Evolutionary conservation across 2,888 invertebrate genomes (phyloP).

Genomic region (Tiliacea citrago): DNA sequence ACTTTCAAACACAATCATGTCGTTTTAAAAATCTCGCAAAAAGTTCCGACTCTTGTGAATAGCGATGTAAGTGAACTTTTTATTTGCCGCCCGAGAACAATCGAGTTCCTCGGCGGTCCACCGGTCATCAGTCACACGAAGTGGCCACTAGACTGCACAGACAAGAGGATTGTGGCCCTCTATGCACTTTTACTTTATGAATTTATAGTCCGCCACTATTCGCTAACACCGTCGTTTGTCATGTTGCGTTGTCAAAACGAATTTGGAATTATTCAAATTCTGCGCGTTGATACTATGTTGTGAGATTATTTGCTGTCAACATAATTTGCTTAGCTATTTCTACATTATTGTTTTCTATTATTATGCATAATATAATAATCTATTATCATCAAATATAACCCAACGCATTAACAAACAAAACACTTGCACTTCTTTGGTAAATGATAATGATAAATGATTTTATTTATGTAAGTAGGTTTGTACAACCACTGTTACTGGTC

Average conservation of each 20-base stretch:
- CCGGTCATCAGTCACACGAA: slow-evolving; percentile 79
- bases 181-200: slow-evolving; percentile 82
- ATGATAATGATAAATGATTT: too few species aligned
- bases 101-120: slow-evolving; percentile 72
- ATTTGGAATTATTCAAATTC: slow-evolving; percentile 54
- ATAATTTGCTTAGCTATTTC: slow-evolving; percentile 3
- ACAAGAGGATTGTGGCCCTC: slow-evolving; percentile 77
- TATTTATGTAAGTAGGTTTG: too few species aligned
- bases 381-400: neutral
- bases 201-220: slow-evolving; percentile 80
- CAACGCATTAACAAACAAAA: neutral
- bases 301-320: slow-evolving; percentile 7
- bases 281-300: neutral
- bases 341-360: neutral
- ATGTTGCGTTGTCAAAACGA: slow-evolving; percentile 71
- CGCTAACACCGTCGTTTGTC: slow-evolving; percentile 80
- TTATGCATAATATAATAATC: too few species aligned
- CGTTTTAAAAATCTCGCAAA: slow-evolving; percentile 46
- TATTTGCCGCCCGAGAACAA: slow-evolving; percentile 69
- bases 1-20: slow-evolving; percentile 40
- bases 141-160: slow-evolving; percentile 80
- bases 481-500: too few species aligned
- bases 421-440: neutral
- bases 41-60: slow-evolving; percentile 46
- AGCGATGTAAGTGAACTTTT: slow-evolving; percentile 56